Conservation (phyloP, 2,797 vertebrate species). For the Rachycentron canadum region DNA sequence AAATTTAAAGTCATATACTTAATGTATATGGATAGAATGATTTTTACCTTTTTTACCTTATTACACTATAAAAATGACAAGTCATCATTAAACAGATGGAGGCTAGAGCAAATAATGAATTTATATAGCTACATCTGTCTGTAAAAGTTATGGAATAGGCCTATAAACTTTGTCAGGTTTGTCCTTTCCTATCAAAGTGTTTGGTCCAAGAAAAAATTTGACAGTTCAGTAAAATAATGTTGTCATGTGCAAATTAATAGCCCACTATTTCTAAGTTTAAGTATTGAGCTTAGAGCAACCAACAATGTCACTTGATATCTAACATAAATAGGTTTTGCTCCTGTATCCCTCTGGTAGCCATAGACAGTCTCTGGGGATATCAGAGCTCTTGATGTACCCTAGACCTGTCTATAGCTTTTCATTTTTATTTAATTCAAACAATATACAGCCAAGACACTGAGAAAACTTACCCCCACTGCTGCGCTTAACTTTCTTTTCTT, state of each 20-base stretch:
- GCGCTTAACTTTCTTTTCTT: constrained; percentile 12
- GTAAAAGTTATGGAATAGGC: neutral
- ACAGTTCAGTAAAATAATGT: neutral
- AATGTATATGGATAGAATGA: neutral
- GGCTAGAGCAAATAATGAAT: neutral
- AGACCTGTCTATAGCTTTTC: neutral
- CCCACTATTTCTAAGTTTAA: neutral
- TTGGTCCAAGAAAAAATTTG: neutral
- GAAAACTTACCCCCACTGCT: constrained; percentile 64
- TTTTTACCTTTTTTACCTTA: neutral
- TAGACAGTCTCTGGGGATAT: neutral
- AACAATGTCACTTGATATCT: neutral
- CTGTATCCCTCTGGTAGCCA: neutral
- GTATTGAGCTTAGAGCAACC: neutral
- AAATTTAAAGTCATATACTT: neutral
- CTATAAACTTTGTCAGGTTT: neutral
- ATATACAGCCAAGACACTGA: neutral
- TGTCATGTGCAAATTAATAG: neutral
- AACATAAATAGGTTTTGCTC: neutral
- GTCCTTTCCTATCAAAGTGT: neutral
- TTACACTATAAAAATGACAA: neutral
- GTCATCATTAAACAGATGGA: neutral
- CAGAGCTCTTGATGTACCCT: neutral
- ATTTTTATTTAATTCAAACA: neutral
- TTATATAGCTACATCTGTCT: neutral